These are phyloP conservation scores for Tauraco erythrolophus DNA, from an alignment of 2,113 vertebrate species.

Conservation along the genomic window DNA sequence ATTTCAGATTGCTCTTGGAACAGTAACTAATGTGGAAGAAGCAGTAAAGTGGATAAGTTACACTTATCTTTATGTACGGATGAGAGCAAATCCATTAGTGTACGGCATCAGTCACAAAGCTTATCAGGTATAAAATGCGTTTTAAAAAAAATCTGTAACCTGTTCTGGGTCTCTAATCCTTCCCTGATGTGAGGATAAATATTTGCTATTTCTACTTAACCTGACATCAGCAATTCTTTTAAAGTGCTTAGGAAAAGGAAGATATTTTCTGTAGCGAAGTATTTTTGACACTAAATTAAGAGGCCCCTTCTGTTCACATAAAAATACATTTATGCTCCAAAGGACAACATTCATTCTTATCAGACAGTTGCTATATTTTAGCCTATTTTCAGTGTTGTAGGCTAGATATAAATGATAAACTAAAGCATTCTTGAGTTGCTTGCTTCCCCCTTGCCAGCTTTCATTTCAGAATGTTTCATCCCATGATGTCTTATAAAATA, in stretches of 20 bases:
- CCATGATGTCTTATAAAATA: not conserved
- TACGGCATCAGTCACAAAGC: slow-evolving; percentile 97
- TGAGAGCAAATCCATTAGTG: slow-evolving; percentile 96
- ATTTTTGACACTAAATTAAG: slow-evolving; percentile 56
- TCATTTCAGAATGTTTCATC: not conserved
- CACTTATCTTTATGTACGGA: slow-evolving; percentile 96
- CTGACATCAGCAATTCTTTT: slow-evolving; percentile 71
- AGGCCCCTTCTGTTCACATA: slow-evolving; percentile 6
- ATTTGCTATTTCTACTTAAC: slow-evolving; percentile 72
- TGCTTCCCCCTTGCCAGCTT: not conserved
- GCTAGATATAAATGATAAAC: not conserved
- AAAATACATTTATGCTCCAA: not conserved
- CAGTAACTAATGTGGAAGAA: slow-evolving; percentile 97
- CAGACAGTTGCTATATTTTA: not conserved
- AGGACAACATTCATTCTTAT: not conserved
- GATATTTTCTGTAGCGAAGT: slow-evolving; percentile 21
- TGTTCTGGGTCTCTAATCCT: slow-evolving; percentile 68
- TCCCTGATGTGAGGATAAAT: slow-evolving; percentile 78
- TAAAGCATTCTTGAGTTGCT: not conserved
- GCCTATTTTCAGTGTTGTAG: not conserved
- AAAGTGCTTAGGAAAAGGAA: slow-evolving; percentile 58
- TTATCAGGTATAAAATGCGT: slow-evolving; percentile 87
- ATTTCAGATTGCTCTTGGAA: slow-evolving; percentile 91
- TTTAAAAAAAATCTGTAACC: slow-evolving; percentile 52
- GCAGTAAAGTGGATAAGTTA: slow-evolving; percentile 99